Evolutionary conservation across 2,797 vertebrate genomes (phyloP).

Genomic region (Parauchenoglanis punctatus): DNA sequence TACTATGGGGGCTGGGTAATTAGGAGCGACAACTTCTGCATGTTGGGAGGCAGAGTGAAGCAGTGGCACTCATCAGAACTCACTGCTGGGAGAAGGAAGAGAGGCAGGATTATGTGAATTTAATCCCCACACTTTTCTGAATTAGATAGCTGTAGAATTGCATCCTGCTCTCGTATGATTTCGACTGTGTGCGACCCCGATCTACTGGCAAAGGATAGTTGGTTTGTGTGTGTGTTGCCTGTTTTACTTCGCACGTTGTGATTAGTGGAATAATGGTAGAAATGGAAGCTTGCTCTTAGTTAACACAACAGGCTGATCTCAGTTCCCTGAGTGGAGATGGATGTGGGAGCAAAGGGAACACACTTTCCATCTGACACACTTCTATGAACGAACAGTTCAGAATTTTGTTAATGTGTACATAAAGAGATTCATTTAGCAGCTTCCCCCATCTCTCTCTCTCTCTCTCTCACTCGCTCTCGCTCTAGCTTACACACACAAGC

Average conservation of each 20-base stretch:
- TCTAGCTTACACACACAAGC: not conserved
- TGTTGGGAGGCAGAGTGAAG: constrained; percentile 50
- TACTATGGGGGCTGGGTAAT: constrained; percentile 53
- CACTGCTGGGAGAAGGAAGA: constrained; percentile 42
- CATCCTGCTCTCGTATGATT: constrained; percentile 20
- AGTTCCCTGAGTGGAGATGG: constrained; percentile 20
- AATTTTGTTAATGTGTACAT: constrained; percentile 19
- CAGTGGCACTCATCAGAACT: constrained; percentile 55
- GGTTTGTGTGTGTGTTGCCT: not conserved
- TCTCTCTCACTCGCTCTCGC: constrained; percentile 11
- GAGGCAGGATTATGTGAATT: constrained; percentile 40
- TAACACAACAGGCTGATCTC: constrained; percentile 11
- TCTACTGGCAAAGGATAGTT: constrained; percentile 8
- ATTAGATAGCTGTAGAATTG: constrained; percentile 27
- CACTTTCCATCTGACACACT: constrained; percentile 24
- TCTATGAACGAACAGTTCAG: constrained; percentile 2
- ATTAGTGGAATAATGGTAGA: constrained; percentile 5
- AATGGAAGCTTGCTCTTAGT: constrained; percentile 22
- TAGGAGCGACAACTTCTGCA: constrained; percentile 43
- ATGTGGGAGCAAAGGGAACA: constrained; percentile 1
- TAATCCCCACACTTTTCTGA: constrained; percentile 23
- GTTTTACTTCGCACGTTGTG: not conserved
- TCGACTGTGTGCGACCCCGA: not conserved
- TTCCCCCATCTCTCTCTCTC: not conserved
- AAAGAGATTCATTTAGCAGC: not conserved